Base-by-base conservation (phyloP, 1,140 invertebrate genomes). In the Watersipora subatra region DNA sequence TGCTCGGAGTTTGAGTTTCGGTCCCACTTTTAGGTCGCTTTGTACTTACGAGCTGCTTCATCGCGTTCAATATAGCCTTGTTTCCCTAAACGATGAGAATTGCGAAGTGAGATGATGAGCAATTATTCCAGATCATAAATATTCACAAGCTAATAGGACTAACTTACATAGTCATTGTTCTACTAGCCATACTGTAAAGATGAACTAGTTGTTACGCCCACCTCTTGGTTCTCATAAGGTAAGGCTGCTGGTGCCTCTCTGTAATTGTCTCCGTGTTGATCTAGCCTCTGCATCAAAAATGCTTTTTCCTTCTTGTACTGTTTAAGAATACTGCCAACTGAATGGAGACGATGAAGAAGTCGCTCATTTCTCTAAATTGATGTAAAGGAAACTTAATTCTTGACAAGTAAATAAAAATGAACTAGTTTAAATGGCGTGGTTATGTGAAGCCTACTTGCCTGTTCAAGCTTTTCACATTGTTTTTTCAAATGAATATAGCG, bases 281-380 rank as follows among this genome's bases (percentile, higher is more conserved):
- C 76, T 26, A 78, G 66, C 63, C 71, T 67, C 2, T 56, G 68
- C 25, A 68, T 67, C 22, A 78, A 62, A 69, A 72, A 76, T 62
- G 74, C 76, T 69, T 71, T 72, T 66, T 77, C 75, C 67, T 74
- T 71, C 62, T 76, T 76, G 61, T 71, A 73, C 64, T 69, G 67
- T 55, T 76, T 76, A 17, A 75, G 72, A 26, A 76, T 62, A 66
- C 73, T 76, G 65, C 76, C 74, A 15, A 75, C 75, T 72, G 76
- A 73, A 22, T 77, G 73, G 28, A 77, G 70, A 59, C 76, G 69
- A 63, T 77, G 76, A 0, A 77, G 73, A 26, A 78, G 62, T 63
- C 73, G 76, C 66, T 78, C 76, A 70, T 78, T 78, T 20, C 72
- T 70, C 76, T 78, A 67, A 29, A 75, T 12, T n/a, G n/a, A n/a